Base-by-base conservation (phyloP, 2,113 vertebrate species). In the Dipodomys merriami region DNA sequence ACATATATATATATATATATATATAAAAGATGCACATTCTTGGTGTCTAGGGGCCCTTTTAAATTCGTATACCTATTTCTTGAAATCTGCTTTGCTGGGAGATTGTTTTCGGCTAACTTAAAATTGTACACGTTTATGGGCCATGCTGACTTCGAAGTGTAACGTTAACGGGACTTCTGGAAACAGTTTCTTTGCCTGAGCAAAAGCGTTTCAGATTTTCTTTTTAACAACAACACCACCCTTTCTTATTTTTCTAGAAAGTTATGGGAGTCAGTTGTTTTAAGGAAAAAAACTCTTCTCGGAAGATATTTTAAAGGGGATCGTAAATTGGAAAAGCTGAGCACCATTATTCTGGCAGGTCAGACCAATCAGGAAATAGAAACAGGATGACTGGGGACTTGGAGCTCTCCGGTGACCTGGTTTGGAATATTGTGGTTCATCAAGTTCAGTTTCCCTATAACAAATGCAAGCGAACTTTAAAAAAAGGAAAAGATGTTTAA, bases 341-440 rank as follows among this genome's bases (percentile, higher is more conserved):
- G 74, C 86, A 94, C 77, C 60, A 22, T 82, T 71, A 90, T 91
- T 33, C 84, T 94, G 85, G 93, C 89, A 94, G 87, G 91, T 93
- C 95, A 96, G 87, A 95, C 90, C 84, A 93, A 74, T 97, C 93
- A 95, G 91, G 90, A 95, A 94, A 95, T 94, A 91, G 96, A 89
- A 97, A 94, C 94, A 82, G 87, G 57, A 74, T 90, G 89, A 93
- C 87, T 95, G 91, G 94, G 90, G 93, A 96, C 82, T 89, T 87
- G 27, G 65, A 86, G 86, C 69, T 90, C 95, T 96, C 53, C 83
- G 78, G 62, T 95, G 96, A 97, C 96, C 96, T 96, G 94, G 88
- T 94, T 97, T 96, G 96, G 83, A 96, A 93, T 91, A 91, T 79
- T 86, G 88, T 91, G 74, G 83, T 90, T 94, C 87, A 79, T 94